Conservation (phyloP, 2,113 vertebrate genomes). For the Elaphurus davidianus region DNA sequence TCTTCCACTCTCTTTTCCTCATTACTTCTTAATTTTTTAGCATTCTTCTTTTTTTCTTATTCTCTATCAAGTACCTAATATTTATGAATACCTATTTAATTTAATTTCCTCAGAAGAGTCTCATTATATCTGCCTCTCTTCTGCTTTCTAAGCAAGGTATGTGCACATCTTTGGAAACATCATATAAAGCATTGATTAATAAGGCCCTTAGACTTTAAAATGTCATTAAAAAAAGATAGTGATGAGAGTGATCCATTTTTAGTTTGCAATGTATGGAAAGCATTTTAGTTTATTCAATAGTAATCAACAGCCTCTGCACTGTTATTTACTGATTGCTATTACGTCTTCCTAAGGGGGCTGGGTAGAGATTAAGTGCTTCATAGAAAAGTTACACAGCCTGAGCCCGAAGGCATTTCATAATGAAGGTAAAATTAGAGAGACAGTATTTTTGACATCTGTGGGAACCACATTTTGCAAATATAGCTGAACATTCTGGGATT, state of each 20-base stretch:
- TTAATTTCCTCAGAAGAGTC: background rate
- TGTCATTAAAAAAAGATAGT: conserved; percentile 40
- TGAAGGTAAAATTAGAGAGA: conserved; percentile 76
- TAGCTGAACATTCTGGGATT: background rate
- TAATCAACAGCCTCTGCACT: conserved; percentile 63
- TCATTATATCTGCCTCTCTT: background rate
- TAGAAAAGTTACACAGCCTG: conserved; percentile 27
- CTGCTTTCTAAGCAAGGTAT: conserved; percentile 22
- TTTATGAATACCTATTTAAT: conserved; percentile 42
- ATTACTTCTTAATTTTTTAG: background rate
- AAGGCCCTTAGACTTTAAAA: conserved; percentile 56
- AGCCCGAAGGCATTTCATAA: conserved; percentile 67
- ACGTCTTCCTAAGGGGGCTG: conserved; percentile 50
- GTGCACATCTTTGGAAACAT: conserved; percentile 28
- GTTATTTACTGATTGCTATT: conserved; percentile 64
- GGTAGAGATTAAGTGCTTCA: conserved; percentile 60
- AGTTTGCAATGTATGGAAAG: conserved; percentile 52
- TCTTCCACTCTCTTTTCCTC: background rate
- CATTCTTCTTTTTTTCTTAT: background rate
- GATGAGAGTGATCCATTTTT: conserved; percentile 45
- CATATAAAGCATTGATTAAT: conserved; percentile 37
- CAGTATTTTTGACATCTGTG: conserved; percentile 64
- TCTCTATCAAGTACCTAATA: background rate
- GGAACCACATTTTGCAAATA: conserved; percentile 61
- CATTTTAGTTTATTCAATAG: conserved; percentile 60